Conservation (phyloP, 2,888 invertebrate species). For the Leptinotarsa haldemani region DNA sequence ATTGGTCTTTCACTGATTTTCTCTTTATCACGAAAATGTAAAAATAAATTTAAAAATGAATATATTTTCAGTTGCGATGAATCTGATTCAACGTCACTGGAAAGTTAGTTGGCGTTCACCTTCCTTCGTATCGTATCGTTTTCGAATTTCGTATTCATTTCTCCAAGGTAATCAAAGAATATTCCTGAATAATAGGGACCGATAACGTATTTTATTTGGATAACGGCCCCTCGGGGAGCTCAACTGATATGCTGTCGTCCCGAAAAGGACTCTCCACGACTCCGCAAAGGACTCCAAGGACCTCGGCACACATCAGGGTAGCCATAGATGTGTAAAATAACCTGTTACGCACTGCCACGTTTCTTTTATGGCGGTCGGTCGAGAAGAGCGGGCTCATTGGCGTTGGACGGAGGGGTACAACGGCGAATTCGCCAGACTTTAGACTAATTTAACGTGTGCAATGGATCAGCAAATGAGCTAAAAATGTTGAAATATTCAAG, state of each 20-base stretch:
- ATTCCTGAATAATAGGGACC: slow-evolving; percentile 47
- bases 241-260: slow-evolving; percentile 49
- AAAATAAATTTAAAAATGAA: too few species aligned
- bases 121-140: background rate
- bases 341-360: slow-evolving; percentile 63
- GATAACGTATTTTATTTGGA: slow-evolving; percentile 59
- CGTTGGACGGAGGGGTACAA: slow-evolving; percentile 7
- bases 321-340: slow-evolving; percentile 68
- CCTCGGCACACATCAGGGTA: slow-evolving; percentile 61
- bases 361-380: slow-evolving; percentile 53
- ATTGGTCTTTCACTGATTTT: too few species aligned
- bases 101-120: background rate
- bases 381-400: slow-evolving; percentile 17
- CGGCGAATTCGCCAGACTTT: slow-evolving; percentile 9
- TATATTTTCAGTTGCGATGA: too few species aligned
- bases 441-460: too few species aligned
- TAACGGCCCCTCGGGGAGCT: slow-evolving; percentile 57
- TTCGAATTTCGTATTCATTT: slow-evolving; percentile 20
- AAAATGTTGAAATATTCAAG: too few species aligned
- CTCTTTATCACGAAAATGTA: too few species aligned
- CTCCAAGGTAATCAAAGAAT: slow-evolving; percentile 54
- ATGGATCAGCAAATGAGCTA: too few species aligned
- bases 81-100: too few species aligned
- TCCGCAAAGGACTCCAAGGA: slow-evolving; percentile 57
- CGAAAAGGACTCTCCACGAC: slow-evolving; percentile 49